Base-by-base conservation (phyloP, 1,140 invertebrate genomes). In the Drosophila nigrodunni region DNA sequence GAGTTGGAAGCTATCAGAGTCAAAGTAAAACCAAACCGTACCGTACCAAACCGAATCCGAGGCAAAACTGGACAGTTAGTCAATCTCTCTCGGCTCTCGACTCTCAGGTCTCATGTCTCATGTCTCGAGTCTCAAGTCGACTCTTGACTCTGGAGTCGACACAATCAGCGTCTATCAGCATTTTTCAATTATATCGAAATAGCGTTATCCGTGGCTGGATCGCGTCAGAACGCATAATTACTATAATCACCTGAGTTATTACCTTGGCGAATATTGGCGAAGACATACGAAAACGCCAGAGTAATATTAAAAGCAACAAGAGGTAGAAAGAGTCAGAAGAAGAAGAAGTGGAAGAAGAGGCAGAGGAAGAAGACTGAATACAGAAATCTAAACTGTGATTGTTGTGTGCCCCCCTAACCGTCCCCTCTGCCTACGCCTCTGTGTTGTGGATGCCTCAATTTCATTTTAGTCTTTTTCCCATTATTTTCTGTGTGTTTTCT, bases 121-220 rank as follows among this genome's bases (percentile, higher is more conserved):
- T 4, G 8, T 50, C 15, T 13, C 15, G 35, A 18, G 10, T 55
- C 50, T 55, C 30, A 8, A 49, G 8, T 49, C 21, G 50, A 25
- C 30, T 52, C 30, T 35, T 34, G 49, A 35, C 30, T 21, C 18
- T 43, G 41, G 41, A 43, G 41, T 43, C 61, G 39, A 55, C 83
- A 91, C 87, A 91, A 92, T 92, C 87, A 92, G 88, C 78, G 90
- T 92, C 91, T 92, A 92, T 92, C 91, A 92, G 87, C 86, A 92
- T 92, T 92, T 92, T 92, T 92, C 91, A 92, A 92, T 92, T 92
- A 92, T 92, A 92, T 92, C 90, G 91, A 77, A 91, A 92, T 92
- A 92, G 91, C 91, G 91, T 92, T 92, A 92, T 92, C 90, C 91
- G 90, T 92, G 88, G 83, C 90, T 77, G 90, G 78, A 92, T 92